Base-by-base conservation (phyloP, 2,113 vertebrate genomes). In the Osmerus mordax region DNA sequence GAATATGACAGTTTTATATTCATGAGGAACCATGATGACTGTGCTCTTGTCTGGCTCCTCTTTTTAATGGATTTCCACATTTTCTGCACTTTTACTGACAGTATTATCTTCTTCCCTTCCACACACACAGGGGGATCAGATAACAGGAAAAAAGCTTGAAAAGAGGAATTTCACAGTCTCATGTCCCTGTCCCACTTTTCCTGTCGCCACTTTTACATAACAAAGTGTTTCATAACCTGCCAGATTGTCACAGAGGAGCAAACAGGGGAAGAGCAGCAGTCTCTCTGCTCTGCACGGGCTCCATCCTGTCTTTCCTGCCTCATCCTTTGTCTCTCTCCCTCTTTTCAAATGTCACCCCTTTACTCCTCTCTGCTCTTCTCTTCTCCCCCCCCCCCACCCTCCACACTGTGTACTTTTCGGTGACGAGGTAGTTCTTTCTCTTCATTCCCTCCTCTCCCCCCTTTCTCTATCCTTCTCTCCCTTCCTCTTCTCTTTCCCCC, bases 221-320 rank as follows among this genome's bases (percentile, higher is more conserved):
- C 74, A 75, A 81, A 85, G 67, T 71, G 80, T 90, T 88, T 88
- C 87, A 65, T 90, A 85, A 89, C 82, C 85, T 29, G 74, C 69
- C 81, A 89, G 84, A 85, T 87, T 88, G 74, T 78, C 25, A 58
- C 72, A 18, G 71, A 76, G 80, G 54, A 67, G 54, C 32, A 41
- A 32, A 28, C 41, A 53, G 7, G 25, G 52, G 55, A 23, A 65
- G 41, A 70, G 4, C 78, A 52, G 54, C 76, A 73, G 54, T 76
- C 62, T 36, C n/a, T 54, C 13, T 14, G 51, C 72, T 76, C 78
- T 56, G 4, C 16, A 3, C 3, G 15, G 8, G n/a, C n/a, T 18
- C n/a, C 55, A n/a, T 56, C n/a, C 55, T 56, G 15, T 56, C 55
- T 56, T 19, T 16, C 55, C 16, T 19, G n/a, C 21, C 68, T 69